Conservation (phyloP, 53 echinoderm and acorn worm genomes). For the Zoroaster sp. region DNA sequence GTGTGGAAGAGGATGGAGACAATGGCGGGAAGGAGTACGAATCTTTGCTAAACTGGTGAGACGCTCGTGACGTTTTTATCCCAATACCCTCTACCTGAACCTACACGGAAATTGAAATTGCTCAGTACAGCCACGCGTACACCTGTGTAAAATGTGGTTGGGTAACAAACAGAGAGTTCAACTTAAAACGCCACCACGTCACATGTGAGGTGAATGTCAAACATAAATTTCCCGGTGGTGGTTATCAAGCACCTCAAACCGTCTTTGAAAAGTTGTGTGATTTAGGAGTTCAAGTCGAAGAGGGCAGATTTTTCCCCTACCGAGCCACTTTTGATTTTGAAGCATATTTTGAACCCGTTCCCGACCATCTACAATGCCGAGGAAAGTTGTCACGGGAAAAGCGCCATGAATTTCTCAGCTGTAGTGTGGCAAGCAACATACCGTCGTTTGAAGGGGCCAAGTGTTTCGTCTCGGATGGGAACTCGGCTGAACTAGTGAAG, state of each 20-base stretch:
- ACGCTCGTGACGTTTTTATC: not conserved
- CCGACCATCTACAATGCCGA: not conserved
- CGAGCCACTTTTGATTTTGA: conserved; percentile 59
- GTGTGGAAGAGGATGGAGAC: not conserved
- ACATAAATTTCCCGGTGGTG: conserved; percentile 39
- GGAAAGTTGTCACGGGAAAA: conserved; percentile 29
- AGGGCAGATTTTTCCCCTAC: conserved; percentile 39
- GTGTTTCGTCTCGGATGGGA: conserved; percentile 52
- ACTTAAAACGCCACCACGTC: conserved; percentile 34
- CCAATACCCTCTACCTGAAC: conserved; percentile 47
- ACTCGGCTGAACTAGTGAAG: conserved; percentile 20
- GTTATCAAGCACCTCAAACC: conserved; percentile 9
- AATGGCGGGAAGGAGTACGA: not conserved
- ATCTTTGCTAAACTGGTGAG: conserved; percentile 26
- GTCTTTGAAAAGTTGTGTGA: conserved; percentile 48
- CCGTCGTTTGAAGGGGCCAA: not conserved
- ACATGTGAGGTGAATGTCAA: conserved; percentile 46
- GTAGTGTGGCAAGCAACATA: conserved; percentile 62
- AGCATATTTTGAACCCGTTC: conserved; percentile 16
- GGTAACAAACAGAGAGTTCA: conserved; percentile 1
- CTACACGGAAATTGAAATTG: conserved; percentile 25
- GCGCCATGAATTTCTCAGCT: conserved; percentile 40
- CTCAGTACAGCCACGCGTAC: conserved; percentile 40
- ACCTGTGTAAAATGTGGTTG: conserved; percentile 43
- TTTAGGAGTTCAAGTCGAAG: conserved; percentile 14